Evolutionary conservation across 2,113 vertebrate species (phyloP), one percentile per base, ranked within the genome.

Genomic region (Cyphomyrus discorhynchus): DNA sequence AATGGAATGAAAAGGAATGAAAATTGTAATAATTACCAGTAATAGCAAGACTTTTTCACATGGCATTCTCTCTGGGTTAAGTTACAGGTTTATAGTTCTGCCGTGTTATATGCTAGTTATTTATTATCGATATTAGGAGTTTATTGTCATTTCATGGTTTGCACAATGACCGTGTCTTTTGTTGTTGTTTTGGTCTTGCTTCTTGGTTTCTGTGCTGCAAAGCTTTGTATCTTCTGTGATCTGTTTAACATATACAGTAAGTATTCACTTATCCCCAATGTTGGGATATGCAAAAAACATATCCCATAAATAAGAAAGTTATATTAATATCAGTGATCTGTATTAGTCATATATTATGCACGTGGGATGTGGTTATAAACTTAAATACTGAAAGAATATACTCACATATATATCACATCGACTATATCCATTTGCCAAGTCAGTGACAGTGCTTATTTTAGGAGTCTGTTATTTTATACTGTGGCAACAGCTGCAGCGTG

Each of bases 401-500:
- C 45, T 19, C 21, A 19, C 74, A 80, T 66, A 27, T 66, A 19
- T 42, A 62, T 87, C 58, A 88, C 24, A 74, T 3, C 13, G 17
- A 46, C 46, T 42, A 24, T 45, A 46, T 24, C 24, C 21, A 21
- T 70, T 27, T 84, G 89, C 89, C 39, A 53, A 50, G 82, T 17
- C 86, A 50, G 90, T 89, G 56, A 77, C 5, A 80, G 45, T 31
- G 19, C 62, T 90, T 89, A 91, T 91, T 93, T 92, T 90, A 92
- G 92, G 47, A 93, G 91, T 90, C 88, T 86, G 89, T 94, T 80
- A 90, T 91, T 92, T 94, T 93, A 94, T 92, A 94, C 92, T 90
- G 77, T 77, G 88, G 87, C 49, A 89, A 95, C 95, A 95, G 95
- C 95, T 95, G 95, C 94, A 91, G 89, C 19, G 83, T 90, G 92